Percentiles rank a stretch among this genome's conserved stretches.
Conservation (phyloP, 2,113 vertebrate species). For the Tangachromis dhanisi region DNA sequence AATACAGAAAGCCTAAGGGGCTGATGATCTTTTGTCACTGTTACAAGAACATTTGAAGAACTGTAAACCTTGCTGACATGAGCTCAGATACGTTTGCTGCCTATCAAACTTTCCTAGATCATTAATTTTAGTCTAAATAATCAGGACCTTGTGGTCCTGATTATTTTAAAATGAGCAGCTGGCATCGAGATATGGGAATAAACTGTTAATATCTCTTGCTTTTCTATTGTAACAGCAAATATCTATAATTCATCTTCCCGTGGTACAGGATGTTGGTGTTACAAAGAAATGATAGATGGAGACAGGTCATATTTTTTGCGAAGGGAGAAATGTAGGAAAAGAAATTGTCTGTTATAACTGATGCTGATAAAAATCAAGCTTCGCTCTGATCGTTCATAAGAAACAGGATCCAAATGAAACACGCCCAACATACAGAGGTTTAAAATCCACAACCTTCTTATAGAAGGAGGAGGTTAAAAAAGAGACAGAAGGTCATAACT, state of each 20-base stretch:
- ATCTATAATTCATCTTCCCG: neutral
- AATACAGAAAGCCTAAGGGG: neutral
- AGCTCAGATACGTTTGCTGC: neutral
- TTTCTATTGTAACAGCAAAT: constrained; percentile 35
- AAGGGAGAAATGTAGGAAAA: neutral
- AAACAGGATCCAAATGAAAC: neutral
- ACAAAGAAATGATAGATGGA: constrained; percentile 11
- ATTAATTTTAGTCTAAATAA: neutral
- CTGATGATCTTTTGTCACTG: neutral
- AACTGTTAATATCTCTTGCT: neutral
- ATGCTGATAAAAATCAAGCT: neutral
- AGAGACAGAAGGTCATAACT: neutral
- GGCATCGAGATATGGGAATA: constrained; percentile 17
- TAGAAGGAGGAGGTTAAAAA: neutral
- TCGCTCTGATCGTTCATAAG: neutral
- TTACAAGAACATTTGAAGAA: neutral
- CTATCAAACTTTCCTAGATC: neutral
- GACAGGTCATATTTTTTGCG: constrained; percentile 3
- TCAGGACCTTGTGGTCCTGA: neutral
- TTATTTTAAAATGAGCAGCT: constrained; percentile 19
- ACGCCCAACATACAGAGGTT: neutral
- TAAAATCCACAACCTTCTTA: neutral
- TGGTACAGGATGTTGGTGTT: constrained; percentile 4
- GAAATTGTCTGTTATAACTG: neutral
- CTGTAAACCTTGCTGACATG: neutral